A percentile compares a stretch with the other conserved stretches of the same genome.
Conservation (phyloP, 2,888 invertebrate species). For the Beris chalybata region DNA sequence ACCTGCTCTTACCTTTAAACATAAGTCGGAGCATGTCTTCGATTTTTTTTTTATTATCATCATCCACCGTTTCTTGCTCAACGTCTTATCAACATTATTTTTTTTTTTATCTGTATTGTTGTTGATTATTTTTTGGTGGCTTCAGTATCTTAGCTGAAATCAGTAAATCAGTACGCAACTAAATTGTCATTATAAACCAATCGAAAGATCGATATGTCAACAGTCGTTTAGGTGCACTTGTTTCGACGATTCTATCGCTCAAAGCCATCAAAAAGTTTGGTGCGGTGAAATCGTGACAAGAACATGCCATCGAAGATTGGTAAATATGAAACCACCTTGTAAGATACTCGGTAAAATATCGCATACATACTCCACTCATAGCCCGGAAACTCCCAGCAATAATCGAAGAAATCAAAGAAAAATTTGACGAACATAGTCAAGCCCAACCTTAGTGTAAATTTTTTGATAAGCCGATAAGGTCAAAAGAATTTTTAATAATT, state of each 20-base stretch:
- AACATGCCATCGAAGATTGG: slow-evolving; percentile 13
- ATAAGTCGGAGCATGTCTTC: slow-evolving; percentile 7
- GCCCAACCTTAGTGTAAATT: too few relatives aligned
- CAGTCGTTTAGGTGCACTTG: slow-evolving; percentile 15
- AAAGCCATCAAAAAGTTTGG: not conserved
- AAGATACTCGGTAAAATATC: too few relatives aligned
- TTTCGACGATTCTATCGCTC: not conserved
- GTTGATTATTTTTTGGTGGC: slow-evolving; percentile 8
- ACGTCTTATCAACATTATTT: not conserved
- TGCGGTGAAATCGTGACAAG: slow-evolving; percentile 12
- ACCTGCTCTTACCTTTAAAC: slow-evolving; percentile 5
- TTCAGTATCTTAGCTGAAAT: slow-evolving; percentile 26
- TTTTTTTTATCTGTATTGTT: slow-evolving; percentile 2
- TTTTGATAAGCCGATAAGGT: too few relatives aligned
- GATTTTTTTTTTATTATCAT: slow-evolving; percentile 2
- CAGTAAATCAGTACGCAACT: slow-evolving; percentile 37
- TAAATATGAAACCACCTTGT: too few relatives aligned
- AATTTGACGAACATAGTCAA: too few relatives aligned
- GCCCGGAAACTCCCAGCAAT: too few relatives aligned
- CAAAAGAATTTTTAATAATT: too few relatives aligned
- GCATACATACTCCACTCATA: too few relatives aligned
- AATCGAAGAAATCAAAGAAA: too few relatives aligned
- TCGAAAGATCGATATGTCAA: slow-evolving; percentile 25
- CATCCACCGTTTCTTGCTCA: not conserved
- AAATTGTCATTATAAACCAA: slow-evolving; percentile 40